Evolutionary conservation across 2,888 invertebrate genomes (phyloP).

Genomic region (Drosophila lacicola): DNA sequence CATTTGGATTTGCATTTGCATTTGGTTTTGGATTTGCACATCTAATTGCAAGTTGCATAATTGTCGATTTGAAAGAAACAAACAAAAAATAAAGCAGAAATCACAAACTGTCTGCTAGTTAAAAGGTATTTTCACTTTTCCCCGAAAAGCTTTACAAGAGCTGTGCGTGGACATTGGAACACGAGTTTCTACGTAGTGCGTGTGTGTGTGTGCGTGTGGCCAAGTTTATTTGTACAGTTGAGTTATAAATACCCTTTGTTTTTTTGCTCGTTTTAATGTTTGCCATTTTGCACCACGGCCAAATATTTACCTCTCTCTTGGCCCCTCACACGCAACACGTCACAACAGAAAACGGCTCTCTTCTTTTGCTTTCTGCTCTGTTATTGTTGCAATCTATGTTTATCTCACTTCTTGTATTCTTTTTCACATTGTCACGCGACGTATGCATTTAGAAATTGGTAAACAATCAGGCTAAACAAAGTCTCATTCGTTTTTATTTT

Average conservation of each 20-base stretch:
- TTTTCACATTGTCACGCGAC: not conserved
- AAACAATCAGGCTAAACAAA: not conserved
- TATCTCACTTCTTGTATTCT: conserved; percentile 11
- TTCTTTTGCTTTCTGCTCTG: not conserved
- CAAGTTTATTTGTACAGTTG: conserved; percentile 14
- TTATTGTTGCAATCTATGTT: conserved; percentile 20
- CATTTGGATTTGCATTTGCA: conserved; percentile 5
- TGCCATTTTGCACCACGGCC: conserved; percentile 16
- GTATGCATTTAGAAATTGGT: not conserved
- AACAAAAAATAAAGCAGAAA: conserved; percentile 3
- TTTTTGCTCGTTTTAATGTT: conserved; percentile 17
- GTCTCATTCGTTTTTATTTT: not conserved
- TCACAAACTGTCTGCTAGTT: conserved; percentile 22
- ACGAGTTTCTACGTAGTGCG: not conserved
- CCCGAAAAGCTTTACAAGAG: conserved; percentile 39
- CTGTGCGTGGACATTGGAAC: conserved; percentile 4
- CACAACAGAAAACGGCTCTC: not conserved
- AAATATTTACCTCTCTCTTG: conserved; percentile 23
- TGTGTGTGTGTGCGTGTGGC: not conserved
- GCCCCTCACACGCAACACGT: conserved; percentile 12
- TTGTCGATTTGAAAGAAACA: conserved; percentile 24
- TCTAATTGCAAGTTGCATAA: conserved; percentile 67
- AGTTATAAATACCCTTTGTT: conserved; percentile 48
- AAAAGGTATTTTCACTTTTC: conserved; percentile 52
- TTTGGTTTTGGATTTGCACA: conserved; percentile 13